A percentile compares a stretch with the other conserved stretches of the same genome.
Conservation (phyloP, 2,113 vertebrate species). For the Gambusia holbrooki region DNA sequence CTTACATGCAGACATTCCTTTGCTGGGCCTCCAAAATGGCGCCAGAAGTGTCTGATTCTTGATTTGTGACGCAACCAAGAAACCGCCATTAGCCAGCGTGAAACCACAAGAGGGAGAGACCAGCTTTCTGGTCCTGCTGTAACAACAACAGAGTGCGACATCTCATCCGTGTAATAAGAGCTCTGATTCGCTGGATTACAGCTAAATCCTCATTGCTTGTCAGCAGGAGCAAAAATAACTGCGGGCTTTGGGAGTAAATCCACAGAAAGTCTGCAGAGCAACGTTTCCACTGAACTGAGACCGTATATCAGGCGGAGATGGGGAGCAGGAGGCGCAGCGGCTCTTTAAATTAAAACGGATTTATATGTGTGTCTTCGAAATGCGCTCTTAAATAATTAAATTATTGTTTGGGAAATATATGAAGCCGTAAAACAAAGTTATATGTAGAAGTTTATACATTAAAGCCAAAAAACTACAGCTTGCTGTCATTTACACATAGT, state of each 20-base stretch:
- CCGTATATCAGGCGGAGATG: constrained; percentile 14
- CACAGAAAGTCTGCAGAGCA: constrained; percentile 50
- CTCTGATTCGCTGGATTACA: constrained; percentile 62
- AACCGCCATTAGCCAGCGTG: constrained; percentile 60
- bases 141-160: constrained; percentile 50
- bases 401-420: constrained; percentile 1
- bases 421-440: background rate
- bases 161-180: constrained; percentile 70
- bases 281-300: constrained; percentile 31
- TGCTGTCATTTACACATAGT: too few species aligned
- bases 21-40: constrained; percentile 46
- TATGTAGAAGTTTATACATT: background rate
- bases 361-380: background rate
- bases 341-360: constrained; percentile 18
- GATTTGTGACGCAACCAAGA: constrained; percentile 66
- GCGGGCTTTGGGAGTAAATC: constrained; percentile 53
- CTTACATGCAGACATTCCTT: constrained; percentile 54
- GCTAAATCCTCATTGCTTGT: constrained; percentile 57
- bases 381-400: background rate
- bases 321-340: background rate
- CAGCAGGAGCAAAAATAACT: constrained; percentile 72
- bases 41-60: constrained; percentile 62
- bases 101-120: constrained; percentile 68
- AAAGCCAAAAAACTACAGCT: background rate
- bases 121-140: constrained; percentile 46